These are phyloP conservation scores for Montipora capitata DNA, from an alignment of 92 coral and sea anemone species.

Conservation along the genomic window DNA sequence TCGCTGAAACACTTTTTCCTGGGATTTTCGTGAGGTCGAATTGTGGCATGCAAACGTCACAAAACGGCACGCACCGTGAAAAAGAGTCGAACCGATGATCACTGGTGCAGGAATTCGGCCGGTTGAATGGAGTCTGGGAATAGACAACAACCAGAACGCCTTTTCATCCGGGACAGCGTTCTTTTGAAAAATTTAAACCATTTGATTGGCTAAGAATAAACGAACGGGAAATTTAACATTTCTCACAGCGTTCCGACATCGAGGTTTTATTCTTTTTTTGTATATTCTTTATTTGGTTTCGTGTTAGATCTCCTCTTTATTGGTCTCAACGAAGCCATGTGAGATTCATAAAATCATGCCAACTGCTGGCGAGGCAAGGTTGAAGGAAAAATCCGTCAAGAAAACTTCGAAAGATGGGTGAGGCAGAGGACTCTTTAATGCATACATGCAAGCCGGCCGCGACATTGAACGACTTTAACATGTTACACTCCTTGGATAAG, in stretches of 20 bases:
- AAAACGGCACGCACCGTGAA: no score
- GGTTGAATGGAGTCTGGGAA: no score
- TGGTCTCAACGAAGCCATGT: not conserved
- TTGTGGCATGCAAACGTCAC: no score
- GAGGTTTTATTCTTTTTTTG: not conserved
- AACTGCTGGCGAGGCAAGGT: slow-evolving; percentile 52
- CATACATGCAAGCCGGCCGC: no score
- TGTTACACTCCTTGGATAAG: no score
- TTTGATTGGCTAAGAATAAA: slow-evolving; percentile 54
- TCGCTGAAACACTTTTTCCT: no score
- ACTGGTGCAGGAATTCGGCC: no score
- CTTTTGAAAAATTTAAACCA: slow-evolving; percentile 19
- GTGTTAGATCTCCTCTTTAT: not conserved
- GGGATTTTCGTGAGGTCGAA: no score
- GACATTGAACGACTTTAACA: no score
- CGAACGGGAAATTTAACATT: slow-evolving; percentile 56
- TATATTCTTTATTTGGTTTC: not conserved
- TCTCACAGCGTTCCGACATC: not conserved
- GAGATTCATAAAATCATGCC: slow-evolving; percentile 34
- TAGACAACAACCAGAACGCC: not conserved
- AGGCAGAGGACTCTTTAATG: not conserved
- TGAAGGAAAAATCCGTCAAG: slow-evolving; percentile 12
- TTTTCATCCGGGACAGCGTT: slow-evolving; percentile 28
- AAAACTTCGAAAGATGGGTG: slow-evolving; percentile 34
- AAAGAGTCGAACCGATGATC: no score